These are phyloP conservation scores for Podabrus alpinus DNA, from an alignment of 2,888 invertebrate genomes.

Conservation along the genomic window DNA sequence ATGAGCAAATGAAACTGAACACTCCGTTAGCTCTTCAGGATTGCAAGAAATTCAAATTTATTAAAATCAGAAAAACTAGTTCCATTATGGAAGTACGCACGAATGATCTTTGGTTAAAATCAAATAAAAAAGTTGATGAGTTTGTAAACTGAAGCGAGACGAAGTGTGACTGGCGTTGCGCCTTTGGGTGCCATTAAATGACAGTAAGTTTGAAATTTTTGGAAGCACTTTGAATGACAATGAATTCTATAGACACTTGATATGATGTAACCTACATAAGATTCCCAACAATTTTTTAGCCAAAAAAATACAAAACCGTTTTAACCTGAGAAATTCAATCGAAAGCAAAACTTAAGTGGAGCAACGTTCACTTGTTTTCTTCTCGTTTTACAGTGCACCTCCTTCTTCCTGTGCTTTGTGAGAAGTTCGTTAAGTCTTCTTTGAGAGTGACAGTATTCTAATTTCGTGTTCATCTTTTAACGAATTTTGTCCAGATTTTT, in stretches of 20 bases:
- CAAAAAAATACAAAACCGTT: conserved; percentile 23
- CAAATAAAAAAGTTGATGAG: conserved; percentile 14
- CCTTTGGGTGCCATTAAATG: neutral
- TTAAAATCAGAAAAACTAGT: neutral
- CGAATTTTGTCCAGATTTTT: conserved; percentile 38
- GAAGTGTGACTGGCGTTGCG: conserved; percentile 27
- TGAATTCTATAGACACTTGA: neutral
- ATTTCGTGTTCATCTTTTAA: conserved; percentile 38
- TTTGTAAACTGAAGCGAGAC: conserved; percentile 18
- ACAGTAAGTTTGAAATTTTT: neutral
- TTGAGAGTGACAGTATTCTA: conserved; percentile 44
- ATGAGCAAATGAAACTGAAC: neutral
- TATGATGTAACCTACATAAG: neutral
- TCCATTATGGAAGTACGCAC: conserved; percentile 30
- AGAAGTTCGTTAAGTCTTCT: conserved; percentile 47
- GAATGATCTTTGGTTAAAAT: conserved; percentile 24
- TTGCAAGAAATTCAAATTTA: neutral
- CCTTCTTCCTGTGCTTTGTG: conserved; percentile 51
- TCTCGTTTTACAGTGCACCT: conserved; percentile 47
- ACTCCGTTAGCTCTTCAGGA: neutral
- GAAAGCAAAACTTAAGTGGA: conserved; percentile 30
- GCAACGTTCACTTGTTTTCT: conserved; percentile 47
- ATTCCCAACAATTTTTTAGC: conserved; percentile 9
- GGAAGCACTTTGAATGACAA: neutral
- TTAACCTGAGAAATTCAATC: conserved; percentile 21